These are phyloP conservation scores for Helicoverpa armigera DNA, from an alignment of 1,140 invertebrate species.

Conservation along the genomic window DNA sequence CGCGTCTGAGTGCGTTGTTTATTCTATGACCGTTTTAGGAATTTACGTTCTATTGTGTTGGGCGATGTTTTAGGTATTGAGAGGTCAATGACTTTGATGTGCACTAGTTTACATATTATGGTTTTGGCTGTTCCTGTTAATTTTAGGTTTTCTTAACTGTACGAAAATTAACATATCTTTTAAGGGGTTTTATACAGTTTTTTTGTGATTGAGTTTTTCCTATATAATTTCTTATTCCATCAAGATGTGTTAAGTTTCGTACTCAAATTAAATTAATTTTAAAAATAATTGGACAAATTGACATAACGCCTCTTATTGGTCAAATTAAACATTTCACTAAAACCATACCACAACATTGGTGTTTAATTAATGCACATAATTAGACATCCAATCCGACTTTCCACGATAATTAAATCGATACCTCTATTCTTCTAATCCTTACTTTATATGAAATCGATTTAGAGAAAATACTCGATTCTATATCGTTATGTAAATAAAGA, in stretches of 20 bases:
- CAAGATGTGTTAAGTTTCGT: too few species aligned
- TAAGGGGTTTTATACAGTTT: too few species aligned
- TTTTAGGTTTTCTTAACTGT: neutral
- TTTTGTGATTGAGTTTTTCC: too few species aligned
- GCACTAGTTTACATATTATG: constrained; percentile 16
- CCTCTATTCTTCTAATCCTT: constrained; percentile 20
- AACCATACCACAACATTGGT: neutral
- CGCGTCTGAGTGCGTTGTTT: constrained; percentile 42
- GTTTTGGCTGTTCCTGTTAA: neutral
- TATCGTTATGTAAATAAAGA: constrained; percentile 38
- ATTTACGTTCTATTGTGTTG: constrained; percentile 70
- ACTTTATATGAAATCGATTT: constrained; percentile 20
- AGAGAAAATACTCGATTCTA: constrained; percentile 15
- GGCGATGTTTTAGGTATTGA: constrained; percentile 43
- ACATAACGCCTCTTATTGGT: neutral
- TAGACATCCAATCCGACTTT: constrained; percentile 8
- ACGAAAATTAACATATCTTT: too few species aligned
- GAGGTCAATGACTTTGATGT: constrained; percentile 42
- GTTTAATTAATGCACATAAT: constrained; percentile 8
- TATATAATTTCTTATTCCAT: too few species aligned
- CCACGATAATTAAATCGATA: constrained; percentile 14
- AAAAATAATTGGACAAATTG: neutral
- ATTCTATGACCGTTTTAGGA: constrained; percentile 66
- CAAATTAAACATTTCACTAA: neutral
- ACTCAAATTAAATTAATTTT: too few species aligned